Evolutionary conservation across 2,113 vertebrate genomes (phyloP).

Genomic region (Triplophysa dalaica): DNA sequence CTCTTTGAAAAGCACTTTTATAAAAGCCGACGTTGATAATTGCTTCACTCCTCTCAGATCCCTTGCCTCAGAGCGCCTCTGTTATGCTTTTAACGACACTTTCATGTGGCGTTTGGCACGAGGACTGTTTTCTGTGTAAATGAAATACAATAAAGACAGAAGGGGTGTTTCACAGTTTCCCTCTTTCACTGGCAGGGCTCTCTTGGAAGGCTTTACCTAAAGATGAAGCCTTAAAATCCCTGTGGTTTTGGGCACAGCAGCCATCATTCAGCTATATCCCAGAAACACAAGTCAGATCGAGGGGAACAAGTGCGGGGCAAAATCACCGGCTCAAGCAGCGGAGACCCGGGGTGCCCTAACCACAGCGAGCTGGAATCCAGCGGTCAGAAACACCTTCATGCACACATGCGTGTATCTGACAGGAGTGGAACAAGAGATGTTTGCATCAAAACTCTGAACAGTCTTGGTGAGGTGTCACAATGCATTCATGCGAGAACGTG

Average conservation of each 20-base stretch:
- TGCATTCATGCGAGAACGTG: background rate
- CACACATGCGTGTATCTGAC: conserved; percentile 37
- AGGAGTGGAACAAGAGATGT: conserved; percentile 33
- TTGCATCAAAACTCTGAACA: conserved; percentile 9
- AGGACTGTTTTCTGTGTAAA: conserved; percentile 76
- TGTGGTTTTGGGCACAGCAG: conserved; percentile 70
- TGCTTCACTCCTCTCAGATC: conserved; percentile 68
- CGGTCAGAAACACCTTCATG: conserved; percentile 45
- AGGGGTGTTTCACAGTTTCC: conserved; percentile 75
- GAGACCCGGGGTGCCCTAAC: conserved; percentile 42
- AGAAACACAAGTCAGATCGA: conserved; percentile 59
- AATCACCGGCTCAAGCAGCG: conserved; percentile 62
- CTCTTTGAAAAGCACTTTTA: conserved; percentile 60
- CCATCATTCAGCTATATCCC: conserved; percentile 68
- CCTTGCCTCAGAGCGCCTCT: conserved; percentile 73
- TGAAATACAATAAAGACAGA: conserved; percentile 77
- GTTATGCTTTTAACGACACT: conserved; percentile 76
- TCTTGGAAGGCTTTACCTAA: conserved; percentile 71
- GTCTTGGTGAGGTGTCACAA: background rate
- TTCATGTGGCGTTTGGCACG: conserved; percentile 74
- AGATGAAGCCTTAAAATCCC: conserved; percentile 67
- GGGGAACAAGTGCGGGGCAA: conserved; percentile 59
- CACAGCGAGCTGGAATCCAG: conserved; percentile 52
- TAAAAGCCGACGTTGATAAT: conserved; percentile 68
- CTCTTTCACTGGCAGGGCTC: conserved; percentile 65